Evolutionary conservation across 92 coral and sea anemone species (phyloP).

Genomic region (Epizoanthus ramosus): DNA sequence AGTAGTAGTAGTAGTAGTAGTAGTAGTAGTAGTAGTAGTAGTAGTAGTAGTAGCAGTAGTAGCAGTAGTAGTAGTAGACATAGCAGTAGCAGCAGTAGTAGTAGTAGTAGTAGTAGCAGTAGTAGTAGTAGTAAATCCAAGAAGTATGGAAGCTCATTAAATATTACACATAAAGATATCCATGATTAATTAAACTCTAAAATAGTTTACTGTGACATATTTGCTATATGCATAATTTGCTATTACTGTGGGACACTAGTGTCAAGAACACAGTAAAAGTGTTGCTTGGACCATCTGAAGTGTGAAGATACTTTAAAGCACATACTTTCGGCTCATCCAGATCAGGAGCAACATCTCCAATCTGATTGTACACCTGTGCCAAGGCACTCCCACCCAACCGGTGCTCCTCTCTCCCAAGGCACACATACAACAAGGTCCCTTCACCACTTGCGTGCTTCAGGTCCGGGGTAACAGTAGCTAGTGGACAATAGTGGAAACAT

Average conservation of each 20-base stretch:
- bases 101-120: no score
- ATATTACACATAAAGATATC: no score
- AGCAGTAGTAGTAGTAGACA: no score
- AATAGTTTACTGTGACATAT: no score
- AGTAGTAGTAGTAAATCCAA: no score
- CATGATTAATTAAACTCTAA: no score
- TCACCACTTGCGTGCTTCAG: constrained; percentile 69
- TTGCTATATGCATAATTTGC: no score
- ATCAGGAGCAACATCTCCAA: constrained; percentile 86
- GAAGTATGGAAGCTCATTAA: no score
- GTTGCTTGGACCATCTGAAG: neutral
- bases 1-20: no score
- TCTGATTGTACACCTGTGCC: constrained; percentile 93
- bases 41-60: no score
- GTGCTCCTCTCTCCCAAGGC: constrained; percentile 53
- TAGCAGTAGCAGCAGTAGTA: no score
- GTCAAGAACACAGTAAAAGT: neutral
- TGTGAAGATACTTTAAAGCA: neutral
- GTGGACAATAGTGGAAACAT: neutral
- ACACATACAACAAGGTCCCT: constrained; percentile 62
- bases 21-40: no score
- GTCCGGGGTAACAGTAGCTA: constrained; percentile 92
- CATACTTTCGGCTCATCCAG: constrained; percentile 79
- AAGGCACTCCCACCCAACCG: constrained; percentile 97
- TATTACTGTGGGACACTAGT: neutral